Evolutionary conservation across 2,888 invertebrate species (phyloP).

Genomic region (Lepas anatifera): DNA sequence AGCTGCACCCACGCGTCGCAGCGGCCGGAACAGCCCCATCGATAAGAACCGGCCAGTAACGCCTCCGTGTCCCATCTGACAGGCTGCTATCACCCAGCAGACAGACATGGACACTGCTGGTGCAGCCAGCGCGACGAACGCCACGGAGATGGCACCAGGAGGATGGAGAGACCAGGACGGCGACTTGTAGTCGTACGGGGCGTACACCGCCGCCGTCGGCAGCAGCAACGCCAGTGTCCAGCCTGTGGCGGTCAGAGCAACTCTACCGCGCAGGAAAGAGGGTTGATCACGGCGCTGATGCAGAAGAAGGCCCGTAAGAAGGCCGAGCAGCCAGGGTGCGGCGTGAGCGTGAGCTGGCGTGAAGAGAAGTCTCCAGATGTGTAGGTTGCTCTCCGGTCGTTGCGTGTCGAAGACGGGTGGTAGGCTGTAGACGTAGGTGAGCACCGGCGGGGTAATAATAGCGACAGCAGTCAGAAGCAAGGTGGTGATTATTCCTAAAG

Average conservation of each 20-base stretch:
- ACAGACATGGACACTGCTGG: background rate
- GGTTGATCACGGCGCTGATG: background rate
- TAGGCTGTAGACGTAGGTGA: background rate
- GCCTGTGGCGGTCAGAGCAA: background rate
- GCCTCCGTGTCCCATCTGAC: background rate
- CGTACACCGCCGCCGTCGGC: background rate
- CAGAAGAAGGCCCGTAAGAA: background rate
- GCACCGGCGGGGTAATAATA: background rate
- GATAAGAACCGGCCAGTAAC: background rate
- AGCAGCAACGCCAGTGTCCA: background rate
- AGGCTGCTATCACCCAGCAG: background rate
- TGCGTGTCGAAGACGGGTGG: background rate
- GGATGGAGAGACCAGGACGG: background rate
- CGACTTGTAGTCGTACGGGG: background rate
- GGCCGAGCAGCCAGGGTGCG: background rate
- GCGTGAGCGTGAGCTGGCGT: background rate
- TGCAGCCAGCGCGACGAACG: background rate
- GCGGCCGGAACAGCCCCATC: background rate
- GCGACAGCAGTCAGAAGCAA: background rate
- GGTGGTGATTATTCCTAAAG: background rate
- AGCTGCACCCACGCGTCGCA: background rate
- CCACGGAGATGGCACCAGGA: background rate
- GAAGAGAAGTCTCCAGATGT: background rate
- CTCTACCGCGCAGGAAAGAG: background rate
- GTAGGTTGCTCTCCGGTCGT: background rate